phyloP scores from a whole-genome alignment of 2,113 vertebrate species.

The Tragelaphus buxtoni region DNA sequence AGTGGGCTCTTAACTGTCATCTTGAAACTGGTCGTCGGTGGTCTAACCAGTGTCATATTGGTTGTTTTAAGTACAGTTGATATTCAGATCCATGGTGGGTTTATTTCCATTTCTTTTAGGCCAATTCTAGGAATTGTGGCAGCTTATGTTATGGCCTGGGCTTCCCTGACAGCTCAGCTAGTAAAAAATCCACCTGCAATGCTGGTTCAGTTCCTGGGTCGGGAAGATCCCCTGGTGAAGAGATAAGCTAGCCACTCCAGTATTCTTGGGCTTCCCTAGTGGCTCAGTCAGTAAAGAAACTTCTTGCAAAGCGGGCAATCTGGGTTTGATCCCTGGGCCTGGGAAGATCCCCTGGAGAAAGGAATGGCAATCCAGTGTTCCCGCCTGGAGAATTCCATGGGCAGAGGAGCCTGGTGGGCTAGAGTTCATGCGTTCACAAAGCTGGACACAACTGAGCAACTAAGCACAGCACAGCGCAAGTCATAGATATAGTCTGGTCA shows the following conservation, averaged over 20 bases:
- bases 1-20: not conserved
- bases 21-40: not conserved
- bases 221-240: not conserved
- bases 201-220: not conserved
- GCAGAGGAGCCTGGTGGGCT: not conserved
- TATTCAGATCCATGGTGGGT: not conserved
- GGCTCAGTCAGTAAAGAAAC: not conserved
- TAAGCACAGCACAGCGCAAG: not conserved
- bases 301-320: not conserved
- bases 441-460: not conserved
- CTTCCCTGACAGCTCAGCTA: not conserved
- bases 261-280: not conserved
- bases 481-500: not conserved
- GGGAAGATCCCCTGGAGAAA: not conserved
- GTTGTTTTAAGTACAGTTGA: not conserved
- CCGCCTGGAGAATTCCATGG: not conserved
- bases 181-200: not conserved
- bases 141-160: not conserved
- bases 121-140: not conserved
- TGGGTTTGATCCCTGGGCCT: not conserved
- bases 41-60: not conserved
- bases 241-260: not conserved
- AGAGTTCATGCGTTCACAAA: not conserved
- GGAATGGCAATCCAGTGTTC: not conserved
- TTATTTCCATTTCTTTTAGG: not conserved